Percentiles rank a stretch among this genome's conserved stretches.
These are phyloP conservation scores for Asbolus verrucosus DNA, from an alignment of 1,140 invertebrate genomes.

Conservation along the genomic window DNA sequence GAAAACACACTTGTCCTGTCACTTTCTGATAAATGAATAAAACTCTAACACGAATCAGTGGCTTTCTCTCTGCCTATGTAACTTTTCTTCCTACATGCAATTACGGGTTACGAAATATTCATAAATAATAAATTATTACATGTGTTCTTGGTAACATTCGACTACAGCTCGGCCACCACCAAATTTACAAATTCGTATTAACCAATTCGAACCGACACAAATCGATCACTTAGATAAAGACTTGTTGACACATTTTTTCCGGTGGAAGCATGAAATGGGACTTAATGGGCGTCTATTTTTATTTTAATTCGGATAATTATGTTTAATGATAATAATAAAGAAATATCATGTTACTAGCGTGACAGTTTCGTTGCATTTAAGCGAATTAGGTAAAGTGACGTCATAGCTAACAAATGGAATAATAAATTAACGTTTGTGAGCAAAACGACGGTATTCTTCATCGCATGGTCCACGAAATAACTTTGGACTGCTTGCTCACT, in stretches of 20 bases:
- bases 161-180: not conserved
- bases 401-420: slow-evolving; percentile 37
- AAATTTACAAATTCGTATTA: not conserved
- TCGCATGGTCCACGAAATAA: slow-evolving; percentile 30
- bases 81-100: slow-evolving; percentile 41
- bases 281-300: too few species aligned
- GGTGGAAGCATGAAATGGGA: too few species aligned
- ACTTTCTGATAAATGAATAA: slow-evolving; percentile 41
- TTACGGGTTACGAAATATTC: slow-evolving; percentile 38
- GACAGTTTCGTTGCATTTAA: slow-evolving; percentile 9
- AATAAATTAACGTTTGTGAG: slow-evolving; percentile 34
- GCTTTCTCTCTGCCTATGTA: slow-evolving; percentile 30
- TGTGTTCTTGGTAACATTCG: slow-evolving; percentile 5
- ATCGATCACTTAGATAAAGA: too few species aligned
- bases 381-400: slow-evolving; percentile 36
- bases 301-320: slow-evolving; percentile 32
- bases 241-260: too few species aligned
- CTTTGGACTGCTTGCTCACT: slow-evolving; percentile 7
- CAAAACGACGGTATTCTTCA: slow-evolving; percentile 8
- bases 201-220: not conserved
- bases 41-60: slow-evolving; percentile 40
- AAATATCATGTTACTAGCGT: not conserved
- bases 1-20: slow-evolving; percentile 38
- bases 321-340: slow-evolving; percentile 31
- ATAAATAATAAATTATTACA: slow-evolving; percentile 34